A percentile compares a stretch with the other conserved stretches of the same genome.
phyloP scores from a whole-genome alignment of 2,797 vertebrate genomes.

The Adrianichthys oophorus region DNA sequence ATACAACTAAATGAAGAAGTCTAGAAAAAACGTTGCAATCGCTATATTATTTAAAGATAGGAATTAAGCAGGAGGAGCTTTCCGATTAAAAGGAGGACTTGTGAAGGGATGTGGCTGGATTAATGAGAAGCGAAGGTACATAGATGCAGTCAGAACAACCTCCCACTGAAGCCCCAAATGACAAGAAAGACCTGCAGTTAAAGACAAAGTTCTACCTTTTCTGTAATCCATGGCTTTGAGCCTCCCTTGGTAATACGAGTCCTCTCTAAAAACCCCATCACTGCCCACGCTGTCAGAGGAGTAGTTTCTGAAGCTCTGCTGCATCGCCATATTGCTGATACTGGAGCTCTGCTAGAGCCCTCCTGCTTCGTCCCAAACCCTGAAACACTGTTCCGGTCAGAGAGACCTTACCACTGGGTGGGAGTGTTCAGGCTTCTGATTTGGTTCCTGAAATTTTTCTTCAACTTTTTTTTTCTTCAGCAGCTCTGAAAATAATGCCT shows the following conservation, averaged over 20 bases:
- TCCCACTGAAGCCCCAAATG: background rate
- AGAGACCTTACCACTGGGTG: conserved; percentile 44
- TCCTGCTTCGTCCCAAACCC: background rate
- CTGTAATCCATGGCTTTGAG: conserved; percentile 68
- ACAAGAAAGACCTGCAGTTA: background rate
- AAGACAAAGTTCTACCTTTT: conserved; percentile 71
- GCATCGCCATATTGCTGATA: conserved; percentile 32
- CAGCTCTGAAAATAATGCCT: conserved; percentile 63
- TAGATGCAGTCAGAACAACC: background rate
- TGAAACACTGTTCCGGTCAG: conserved; percentile 25
- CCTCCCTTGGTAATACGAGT: conserved; percentile 66
- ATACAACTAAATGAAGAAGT: background rate
- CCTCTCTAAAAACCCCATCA: conserved; percentile 73
- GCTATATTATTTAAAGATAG: background rate
- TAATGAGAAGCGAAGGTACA: conserved; percentile 24
- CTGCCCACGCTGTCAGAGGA: conserved; percentile 74
- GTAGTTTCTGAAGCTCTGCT: conserved; percentile 56
- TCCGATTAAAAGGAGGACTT: conserved; percentile 16
- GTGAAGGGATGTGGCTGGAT: conserved; percentile 42
- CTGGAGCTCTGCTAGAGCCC: background rate
- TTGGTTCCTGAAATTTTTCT: conserved; percentile 45
- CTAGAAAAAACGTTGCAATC: background rate
- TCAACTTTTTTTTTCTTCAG: conserved; percentile 14
- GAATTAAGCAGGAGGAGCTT: conserved; percentile 7
- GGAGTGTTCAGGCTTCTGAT: conserved; percentile 61